Percentiles rank a stretch among this genome's conserved stretches.
Evolutionary conservation across 2,888 invertebrate genomes (phyloP).

Genomic region (Cephalotes varians): DNA sequence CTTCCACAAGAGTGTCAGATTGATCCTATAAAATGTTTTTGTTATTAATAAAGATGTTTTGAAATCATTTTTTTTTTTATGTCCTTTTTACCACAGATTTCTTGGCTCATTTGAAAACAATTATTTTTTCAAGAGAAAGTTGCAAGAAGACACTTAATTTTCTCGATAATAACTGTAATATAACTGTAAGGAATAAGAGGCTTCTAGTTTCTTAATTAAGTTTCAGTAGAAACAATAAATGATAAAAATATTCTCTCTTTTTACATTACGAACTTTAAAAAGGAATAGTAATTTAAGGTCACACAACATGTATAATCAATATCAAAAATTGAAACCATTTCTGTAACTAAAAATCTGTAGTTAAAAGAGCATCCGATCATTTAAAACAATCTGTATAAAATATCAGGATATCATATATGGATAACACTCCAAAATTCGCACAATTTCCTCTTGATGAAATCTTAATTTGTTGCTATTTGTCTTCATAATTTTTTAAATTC

Average conservation of each 20-base stretch:
- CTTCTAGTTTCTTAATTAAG: background rate
- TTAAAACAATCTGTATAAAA: background rate
- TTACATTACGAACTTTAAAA: background rate
- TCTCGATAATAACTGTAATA: background rate
- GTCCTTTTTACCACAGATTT: background rate
- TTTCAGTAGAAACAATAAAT: background rate
- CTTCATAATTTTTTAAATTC: background rate
- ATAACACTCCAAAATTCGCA: background rate
- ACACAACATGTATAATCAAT: too few species aligned
- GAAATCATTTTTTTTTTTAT: background rate
- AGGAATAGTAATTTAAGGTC: background rate
- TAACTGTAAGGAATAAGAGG: too few species aligned
- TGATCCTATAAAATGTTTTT: slow-evolving; percentile 77
- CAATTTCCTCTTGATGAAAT: background rate
- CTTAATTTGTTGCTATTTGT: background rate
- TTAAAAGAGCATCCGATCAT: background rate
- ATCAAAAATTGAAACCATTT: background rate
- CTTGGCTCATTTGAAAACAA: background rate
- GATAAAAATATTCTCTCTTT: too few species aligned
- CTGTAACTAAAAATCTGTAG: background rate
- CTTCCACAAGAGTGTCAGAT: slow-evolving; percentile 82
- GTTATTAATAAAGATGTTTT: background rate
- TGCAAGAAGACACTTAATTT: background rate
- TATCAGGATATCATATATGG: background rate
- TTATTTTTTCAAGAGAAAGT: background rate